Conservation (phyloP, 2,888 invertebrate genomes). For the Pedicia rivosa region DNA sequence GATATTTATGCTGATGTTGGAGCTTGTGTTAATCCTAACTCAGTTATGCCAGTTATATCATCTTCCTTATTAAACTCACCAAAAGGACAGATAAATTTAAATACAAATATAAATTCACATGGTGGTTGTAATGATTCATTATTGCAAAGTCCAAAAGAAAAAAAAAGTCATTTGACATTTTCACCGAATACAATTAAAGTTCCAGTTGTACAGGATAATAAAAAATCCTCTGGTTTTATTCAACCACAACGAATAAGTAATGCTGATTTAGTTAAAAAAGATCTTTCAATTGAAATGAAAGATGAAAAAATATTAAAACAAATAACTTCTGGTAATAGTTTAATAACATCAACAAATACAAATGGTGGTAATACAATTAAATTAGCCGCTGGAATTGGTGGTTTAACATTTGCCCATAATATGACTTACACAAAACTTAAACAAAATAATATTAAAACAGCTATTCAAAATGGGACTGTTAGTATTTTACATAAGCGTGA, state of each 20-base stretch:
- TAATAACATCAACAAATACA: constrained; percentile 11
- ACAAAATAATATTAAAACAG: constrained; percentile 16
- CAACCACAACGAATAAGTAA: constrained; percentile 13
- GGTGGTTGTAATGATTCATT: constrained; percentile 24
- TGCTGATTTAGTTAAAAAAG: constrained; percentile 43
- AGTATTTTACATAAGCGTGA: constrained; percentile 5
- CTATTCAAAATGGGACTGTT: constrained; percentile 6
- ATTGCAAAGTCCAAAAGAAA: constrained; percentile 44
- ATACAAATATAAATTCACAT: constrained; percentile 11
- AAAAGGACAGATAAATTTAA: constrained; percentile 23
- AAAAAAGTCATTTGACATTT: constrained; percentile 54
- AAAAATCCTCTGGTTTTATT: constrained; percentile 10
- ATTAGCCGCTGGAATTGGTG: constrained; percentile 28
- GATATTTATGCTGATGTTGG: constrained; percentile 66
- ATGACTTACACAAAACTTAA: constrained; percentile 28
- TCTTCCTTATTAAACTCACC: constrained; percentile 26
- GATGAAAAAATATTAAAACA: constrained; percentile 21
- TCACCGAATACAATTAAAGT: constrained; percentile 54
- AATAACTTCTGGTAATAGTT: constrained; percentile 13
- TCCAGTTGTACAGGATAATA: constrained; percentile 34
- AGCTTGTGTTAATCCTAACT: constrained; percentile 61
- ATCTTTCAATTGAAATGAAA: constrained; percentile 42
- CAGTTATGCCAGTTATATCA: constrained; percentile 67
- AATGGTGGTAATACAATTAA: constrained; percentile 25
- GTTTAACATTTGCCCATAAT: constrained; percentile 29